Evolutionary conservation across 2,888 invertebrate genomes (phyloP), one percentile per base, ranked within the genome.

Genomic region (Trichopoda pennipes): DNA sequence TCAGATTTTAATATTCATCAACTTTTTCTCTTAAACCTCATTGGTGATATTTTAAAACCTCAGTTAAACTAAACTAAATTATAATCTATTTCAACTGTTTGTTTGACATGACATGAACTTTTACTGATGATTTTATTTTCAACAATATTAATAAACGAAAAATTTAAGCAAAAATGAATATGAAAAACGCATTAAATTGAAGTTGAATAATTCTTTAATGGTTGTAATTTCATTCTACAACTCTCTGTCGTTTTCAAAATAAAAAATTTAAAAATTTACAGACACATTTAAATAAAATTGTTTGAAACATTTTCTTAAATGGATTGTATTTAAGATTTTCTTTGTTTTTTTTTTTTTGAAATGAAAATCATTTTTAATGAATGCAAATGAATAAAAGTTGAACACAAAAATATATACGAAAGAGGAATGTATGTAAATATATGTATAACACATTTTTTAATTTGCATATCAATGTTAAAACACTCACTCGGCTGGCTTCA

Each of bases 401-500:
- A 21, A 32, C 14, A 32, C 14, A 28, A 32, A 28, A 35, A 49
- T 35, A 3, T 42, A 17, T 1, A 8, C 38, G 55, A 42, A 8
- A 58, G 19, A 14, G 28, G 53, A 21, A 61, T 23, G 35, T 35
- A 21, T 28, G 28, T 60, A 64, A 47, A 58, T 68, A 49, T 61
- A 58, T 68, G 42, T 61, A 47, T 8, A 81, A 63, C 55, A 73
- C 28, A 73, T 61, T 73, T 81, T 60, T 72, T 64, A 77, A 81
- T 81, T 81, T 81, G 73, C 77, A 81, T 81, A 81, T 77, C 81
- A 81, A 69, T 81, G 68, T 64, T 61, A 44, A 69, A 78, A 69
- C 69, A 74, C 69, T 74, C 63, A 44, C 32, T 63, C 17, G 51
- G 28, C 35, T 51, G 3, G 51, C 32, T 60, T 60, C 51, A n/a